Evolutionary conservation across 2,797 vertebrate genomes (phyloP), one percentile per base, ranked within the genome.

Genomic region (Thamnophis elegans): DNA sequence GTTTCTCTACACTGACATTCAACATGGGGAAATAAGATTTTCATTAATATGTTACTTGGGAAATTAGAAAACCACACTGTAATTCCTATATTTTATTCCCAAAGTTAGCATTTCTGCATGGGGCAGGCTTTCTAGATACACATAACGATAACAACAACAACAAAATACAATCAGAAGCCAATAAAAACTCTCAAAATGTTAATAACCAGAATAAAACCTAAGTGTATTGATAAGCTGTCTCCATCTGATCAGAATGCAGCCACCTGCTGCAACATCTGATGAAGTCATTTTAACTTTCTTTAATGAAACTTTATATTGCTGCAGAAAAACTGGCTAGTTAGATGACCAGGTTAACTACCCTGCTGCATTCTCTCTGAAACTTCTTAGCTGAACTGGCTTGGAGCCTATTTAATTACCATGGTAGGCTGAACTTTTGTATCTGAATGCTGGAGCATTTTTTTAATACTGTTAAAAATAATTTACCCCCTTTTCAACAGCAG

Each of bases 401-500:
- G 4, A 91, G 89, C 73, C 87, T 0, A 73, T 93, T 94, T 91
- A 89, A 60, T 25, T 93, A 93, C 89, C 59, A 68, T 18, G 32
- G 20, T 36, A 86, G 62, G 47, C 16, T 56, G 28, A 90, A 42
- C 47, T 93, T 94, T 86, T 93, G 85, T 13, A 54, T 94, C 85
- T 73, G 1, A 93, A 92, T 42, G 85, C 26, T 54, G 51, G 53
- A 92, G 9, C 58, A n/a, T n/a, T n/a, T n/a, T n/a, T n/a, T n/a
- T 60, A 88, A 89, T 91, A 87, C 90, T 56, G 56, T 93, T 91
- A 89, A 51, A n/a, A 93, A 28, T 78, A n/a, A 68, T 92, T 32
- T 9, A 91, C 87, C 90, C 92, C 89, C 90, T 82, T 91, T 91
- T 62, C 56, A 93, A 89, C 86, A 88, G 12, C 62, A 90, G 47